Evolutionary conservation across 2,113 vertebrate genomes (phyloP).

Genomic region (Odontesthes bonariensis): DNA sequence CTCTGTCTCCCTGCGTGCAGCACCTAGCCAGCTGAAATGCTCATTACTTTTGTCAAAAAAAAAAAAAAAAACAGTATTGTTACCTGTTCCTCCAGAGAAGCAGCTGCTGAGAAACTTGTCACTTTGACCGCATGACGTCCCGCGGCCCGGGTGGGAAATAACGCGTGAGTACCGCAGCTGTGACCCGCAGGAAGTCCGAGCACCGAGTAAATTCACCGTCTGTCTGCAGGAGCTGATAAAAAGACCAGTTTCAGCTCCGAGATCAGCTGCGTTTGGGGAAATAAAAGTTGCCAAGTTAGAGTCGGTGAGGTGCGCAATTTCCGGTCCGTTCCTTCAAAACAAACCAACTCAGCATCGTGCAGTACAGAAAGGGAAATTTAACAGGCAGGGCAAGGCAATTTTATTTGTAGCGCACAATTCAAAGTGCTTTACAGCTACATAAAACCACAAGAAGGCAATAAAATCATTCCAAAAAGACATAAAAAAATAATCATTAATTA

Average conservation of each 20-base stretch:
- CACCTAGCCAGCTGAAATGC: background rate
- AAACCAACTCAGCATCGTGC: slow-evolving; percentile 6
- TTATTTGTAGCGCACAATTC: too few species aligned
- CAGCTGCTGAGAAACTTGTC: slow-evolving; percentile 44
- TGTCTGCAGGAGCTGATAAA: background rate
- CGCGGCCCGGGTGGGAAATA: background rate
- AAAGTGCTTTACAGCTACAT: too few species aligned
- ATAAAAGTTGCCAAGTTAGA: background rate
- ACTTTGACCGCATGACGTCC: background rate
- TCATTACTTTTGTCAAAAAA: background rate
- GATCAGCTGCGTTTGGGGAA: slow-evolving; percentile 33
- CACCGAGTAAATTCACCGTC: background rate
- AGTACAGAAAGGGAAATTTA: background rate
- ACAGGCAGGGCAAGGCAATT: background rate
- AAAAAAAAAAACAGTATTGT: background rate
- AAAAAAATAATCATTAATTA: too few species aligned
- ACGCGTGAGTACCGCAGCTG: background rate
- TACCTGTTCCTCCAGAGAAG: slow-evolving; percentile 42
- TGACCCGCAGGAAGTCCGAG: background rate
- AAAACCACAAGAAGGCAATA: too few species aligned
- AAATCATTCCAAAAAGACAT: too few species aligned
- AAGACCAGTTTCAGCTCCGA: background rate
- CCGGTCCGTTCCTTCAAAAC: slow-evolving; percentile 54
- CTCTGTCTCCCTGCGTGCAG: background rate
- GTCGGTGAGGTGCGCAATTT: rapidly evolving